A percentile compares a stretch with the other conserved stretches of the same genome.
These are phyloP conservation scores for Lasiurus borealis DNA, from an alignment of 2,113 vertebrate species.

Conservation along the genomic window DNA sequence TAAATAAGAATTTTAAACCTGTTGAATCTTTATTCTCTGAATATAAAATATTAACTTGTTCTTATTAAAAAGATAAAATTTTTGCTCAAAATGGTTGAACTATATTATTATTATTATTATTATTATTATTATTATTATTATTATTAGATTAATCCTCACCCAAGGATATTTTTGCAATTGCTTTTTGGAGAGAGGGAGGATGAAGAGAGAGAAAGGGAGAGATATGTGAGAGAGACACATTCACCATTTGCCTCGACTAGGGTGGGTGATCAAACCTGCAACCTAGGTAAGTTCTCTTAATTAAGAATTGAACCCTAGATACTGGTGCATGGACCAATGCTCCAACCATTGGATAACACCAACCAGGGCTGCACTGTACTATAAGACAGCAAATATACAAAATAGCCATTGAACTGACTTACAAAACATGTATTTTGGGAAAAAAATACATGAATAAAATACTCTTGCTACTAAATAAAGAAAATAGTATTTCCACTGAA, in stretches of 20 bases:
- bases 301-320: too few relatives aligned
- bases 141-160: too few relatives aligned
- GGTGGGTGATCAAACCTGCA: too few relatives aligned
- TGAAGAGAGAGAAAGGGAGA: too few relatives aligned
- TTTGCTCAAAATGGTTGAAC: not conserved
- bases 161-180: too few relatives aligned
- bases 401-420: not conserved
- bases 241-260: too few relatives aligned
- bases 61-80: not conserved
- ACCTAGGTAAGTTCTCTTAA: too few relatives aligned
- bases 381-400: not conserved
- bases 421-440: not conserved
- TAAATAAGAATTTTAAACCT: not conserved
- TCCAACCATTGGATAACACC: too few relatives aligned
- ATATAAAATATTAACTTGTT: not conserved
- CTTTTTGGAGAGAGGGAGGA: too few relatives aligned
- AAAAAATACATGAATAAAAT: constrained; percentile 3
- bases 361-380: not conserved
- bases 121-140: too few relatives aligned
- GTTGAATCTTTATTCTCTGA: not conserved
- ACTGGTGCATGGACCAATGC: too few relatives aligned
- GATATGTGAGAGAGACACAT: too few relatives aligned
- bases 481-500: not conserved
- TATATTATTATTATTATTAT: not conserved
- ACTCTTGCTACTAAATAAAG: not conserved